Conservation (phyloP, 2,888 invertebrate genomes). For the Pristionchus maxplancki region DNA sequence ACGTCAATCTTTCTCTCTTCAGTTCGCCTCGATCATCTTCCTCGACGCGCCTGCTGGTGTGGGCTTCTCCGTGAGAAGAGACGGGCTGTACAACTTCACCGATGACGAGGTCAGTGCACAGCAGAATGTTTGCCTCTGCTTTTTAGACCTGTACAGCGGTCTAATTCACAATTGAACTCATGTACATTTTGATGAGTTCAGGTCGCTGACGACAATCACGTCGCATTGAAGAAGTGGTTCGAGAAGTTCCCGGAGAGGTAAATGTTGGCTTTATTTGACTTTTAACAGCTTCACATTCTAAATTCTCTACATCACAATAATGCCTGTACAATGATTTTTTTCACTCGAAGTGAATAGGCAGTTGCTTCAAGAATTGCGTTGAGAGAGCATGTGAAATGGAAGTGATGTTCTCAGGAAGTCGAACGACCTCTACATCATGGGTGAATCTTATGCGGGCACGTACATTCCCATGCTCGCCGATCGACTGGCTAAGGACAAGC, state of each 20-base stretch:
- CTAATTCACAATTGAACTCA: too few relatives aligned
- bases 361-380: too few relatives aligned
- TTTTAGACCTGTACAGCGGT: too few relatives aligned
- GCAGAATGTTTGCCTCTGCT: not conserved
- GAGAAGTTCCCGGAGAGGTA: conserved; percentile 78
- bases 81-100: conserved; percentile 60
- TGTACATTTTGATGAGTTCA: conserved; percentile 56
- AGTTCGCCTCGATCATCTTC: conserved; percentile 80
- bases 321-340: not conserved
- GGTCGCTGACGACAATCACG: conserved; percentile 78
- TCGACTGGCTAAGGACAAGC: conserved; percentile 57
- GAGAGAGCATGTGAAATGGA: too few relatives aligned
- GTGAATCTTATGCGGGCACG: conserved; percentile 81
- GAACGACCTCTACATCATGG: conserved; percentile 80
- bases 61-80: conserved; percentile 80
- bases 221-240: conserved; percentile 79
- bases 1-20: too few relatives aligned
- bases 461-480: conserved; percentile 79
- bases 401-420: too few relatives aligned
- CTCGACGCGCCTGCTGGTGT: conserved; percentile 81
- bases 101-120: conserved; percentile 61
- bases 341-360: not conserved
- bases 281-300: too few relatives aligned
- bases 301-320: too few relatives aligned
- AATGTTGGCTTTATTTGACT: not conserved